Percentiles rank a stretch among this genome's conserved stretches.
phyloP scores from a whole-genome alignment of 2,888 invertebrate species.

The Cartodere bifasciata region DNA sequence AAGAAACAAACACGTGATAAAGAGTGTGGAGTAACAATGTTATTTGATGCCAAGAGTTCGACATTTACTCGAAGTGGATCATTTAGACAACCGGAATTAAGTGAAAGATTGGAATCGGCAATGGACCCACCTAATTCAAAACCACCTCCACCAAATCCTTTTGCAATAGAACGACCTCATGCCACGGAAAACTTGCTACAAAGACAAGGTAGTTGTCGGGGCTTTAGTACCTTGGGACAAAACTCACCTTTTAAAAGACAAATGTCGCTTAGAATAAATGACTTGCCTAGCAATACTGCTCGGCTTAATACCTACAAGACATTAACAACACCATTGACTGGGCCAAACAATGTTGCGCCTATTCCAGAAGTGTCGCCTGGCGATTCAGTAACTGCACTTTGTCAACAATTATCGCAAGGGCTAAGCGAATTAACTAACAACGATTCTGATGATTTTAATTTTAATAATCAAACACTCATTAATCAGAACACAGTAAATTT shows the following conservation, averaged over 20 bases:
- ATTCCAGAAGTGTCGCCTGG: slow-evolving; percentile 65
- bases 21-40: slow-evolving; percentile 89
- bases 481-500: slow-evolving; percentile 40
- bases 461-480: slow-evolving; percentile 41
- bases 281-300: slow-evolving; percentile 90
- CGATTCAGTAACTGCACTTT: slow-evolving; percentile 57
- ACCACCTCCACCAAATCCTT: slow-evolving; percentile 69
- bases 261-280: slow-evolving; percentile 86
- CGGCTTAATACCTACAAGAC: slow-evolving; percentile 43
- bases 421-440: slow-evolving; percentile 50
- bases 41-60: slow-evolving; percentile 77
- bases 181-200: slow-evolving; percentile 90
- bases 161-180: slow-evolving; percentile 90
- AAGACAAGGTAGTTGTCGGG: slow-evolving; percentile 89
- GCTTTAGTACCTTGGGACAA: slow-evolving; percentile 63
- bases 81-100: slow-evolving; percentile 73
- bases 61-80: slow-evolving; percentile 86
- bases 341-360: slow-evolving; percentile 56
- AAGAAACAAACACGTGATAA: slow-evolving; percentile 95
- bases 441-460: slow-evolving; percentile 43
- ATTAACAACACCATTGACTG: slow-evolving; percentile 22
- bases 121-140: slow-evolving; percentile 25
- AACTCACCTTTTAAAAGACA: slow-evolving; percentile 93
- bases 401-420: slow-evolving; percentile 61
- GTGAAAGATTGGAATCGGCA: slow-evolving; percentile 53